Conservation (phyloP, 2,888 invertebrate genomes). For the Epistrophe eligans region DNA sequence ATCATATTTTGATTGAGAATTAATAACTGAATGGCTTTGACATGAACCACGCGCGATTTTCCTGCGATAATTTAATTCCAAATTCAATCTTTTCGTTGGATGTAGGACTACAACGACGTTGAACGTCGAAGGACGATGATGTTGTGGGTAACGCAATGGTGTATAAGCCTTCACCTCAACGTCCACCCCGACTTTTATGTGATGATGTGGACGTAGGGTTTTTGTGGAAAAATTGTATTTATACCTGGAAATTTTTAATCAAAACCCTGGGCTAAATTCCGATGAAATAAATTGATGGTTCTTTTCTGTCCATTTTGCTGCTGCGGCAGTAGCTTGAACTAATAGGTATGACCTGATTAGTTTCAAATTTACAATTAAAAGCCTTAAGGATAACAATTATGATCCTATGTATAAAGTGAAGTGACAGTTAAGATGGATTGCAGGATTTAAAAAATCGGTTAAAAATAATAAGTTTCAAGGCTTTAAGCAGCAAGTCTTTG, state of each 20-base stretch:
- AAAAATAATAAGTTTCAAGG: too few relatives aligned
- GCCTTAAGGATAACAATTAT: neutral
- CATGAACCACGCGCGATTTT: constrained; percentile 27
- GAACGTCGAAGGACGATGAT: too few relatives aligned
- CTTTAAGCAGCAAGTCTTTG: too few relatives aligned
- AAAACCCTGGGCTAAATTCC: neutral
- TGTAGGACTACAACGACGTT: neutral
- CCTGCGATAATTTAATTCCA: constrained; percentile 5
- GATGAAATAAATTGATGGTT: neutral
- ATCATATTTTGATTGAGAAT: constrained; percentile 61
- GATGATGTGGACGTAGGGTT: neutral
- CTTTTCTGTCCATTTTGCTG: neutral
- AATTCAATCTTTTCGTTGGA: neutral
- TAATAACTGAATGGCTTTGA: constrained; percentile 57
- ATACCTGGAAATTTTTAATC: neutral
- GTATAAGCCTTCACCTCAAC: neutral
- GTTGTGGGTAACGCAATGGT: neutral
- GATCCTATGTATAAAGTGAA: too few relatives aligned
- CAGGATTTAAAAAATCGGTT: too few relatives aligned
- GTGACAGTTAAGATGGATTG: too few relatives aligned
- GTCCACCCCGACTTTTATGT: neutral
- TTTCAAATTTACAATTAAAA: neutral
- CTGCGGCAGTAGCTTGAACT: neutral
- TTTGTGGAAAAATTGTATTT: neutral
- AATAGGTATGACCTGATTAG: neutral